These are phyloP conservation scores for Ibidorhyncha struthersii DNA, from an alignment of 2,113 vertebrate genomes.

Conservation along the genomic window DNA sequence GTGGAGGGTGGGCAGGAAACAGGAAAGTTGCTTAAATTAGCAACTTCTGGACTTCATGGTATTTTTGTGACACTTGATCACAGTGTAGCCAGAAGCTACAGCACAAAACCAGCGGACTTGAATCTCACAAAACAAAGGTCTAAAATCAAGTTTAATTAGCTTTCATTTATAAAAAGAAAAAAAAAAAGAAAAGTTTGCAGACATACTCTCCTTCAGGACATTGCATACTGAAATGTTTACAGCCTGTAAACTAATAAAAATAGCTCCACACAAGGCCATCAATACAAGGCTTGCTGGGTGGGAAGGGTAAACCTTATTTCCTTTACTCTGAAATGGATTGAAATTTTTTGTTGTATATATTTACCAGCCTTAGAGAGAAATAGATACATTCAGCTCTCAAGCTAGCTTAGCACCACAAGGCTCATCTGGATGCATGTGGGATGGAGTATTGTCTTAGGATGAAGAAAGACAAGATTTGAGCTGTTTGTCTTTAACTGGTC, in stretches of 20 bases:
- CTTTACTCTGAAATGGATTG: background rate
- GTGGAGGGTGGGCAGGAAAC: background rate
- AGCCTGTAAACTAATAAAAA: background rate
- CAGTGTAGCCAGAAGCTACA: background rate
- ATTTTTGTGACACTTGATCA: constrained; percentile 1
- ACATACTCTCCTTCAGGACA: background rate
- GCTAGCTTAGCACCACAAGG: background rate
- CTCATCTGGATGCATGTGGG: background rate
- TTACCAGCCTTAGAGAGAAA: background rate
- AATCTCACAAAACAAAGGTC: background rate
- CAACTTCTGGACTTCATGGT: background rate
- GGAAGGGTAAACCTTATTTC: background rate
- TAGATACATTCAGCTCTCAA: background rate
- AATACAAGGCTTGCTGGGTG: background rate
- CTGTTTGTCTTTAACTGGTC: background rate
- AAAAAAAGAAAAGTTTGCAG: background rate
- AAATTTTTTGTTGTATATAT: background rate
- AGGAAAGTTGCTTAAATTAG: constrained; percentile 4
- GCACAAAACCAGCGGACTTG: background rate
- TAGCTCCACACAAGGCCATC: background rate
- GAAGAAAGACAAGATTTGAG: background rate
- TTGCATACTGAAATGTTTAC: background rate
- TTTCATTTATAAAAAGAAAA: background rate
- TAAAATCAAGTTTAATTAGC: background rate
- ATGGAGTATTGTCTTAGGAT: background rate